Evolutionary conservation across 2,888 invertebrate species (phyloP), one percentile per base, ranked within the genome.

Genomic region (Drosophila colorata): DNA sequence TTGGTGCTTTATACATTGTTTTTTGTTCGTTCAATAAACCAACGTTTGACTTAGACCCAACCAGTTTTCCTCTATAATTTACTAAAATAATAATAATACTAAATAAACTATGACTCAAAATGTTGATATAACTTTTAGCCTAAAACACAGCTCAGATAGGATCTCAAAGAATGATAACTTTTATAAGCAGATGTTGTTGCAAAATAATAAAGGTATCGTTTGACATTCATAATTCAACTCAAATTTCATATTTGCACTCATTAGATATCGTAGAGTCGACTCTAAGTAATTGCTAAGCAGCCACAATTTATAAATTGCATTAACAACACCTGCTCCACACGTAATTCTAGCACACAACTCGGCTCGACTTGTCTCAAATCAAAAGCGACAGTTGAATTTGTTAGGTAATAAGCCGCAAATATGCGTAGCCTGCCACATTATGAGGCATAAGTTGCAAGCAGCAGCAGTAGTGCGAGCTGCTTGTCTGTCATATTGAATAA

Each of bases 401-500:
- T 77, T 74, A 74, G 53, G 53, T 68, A 71, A 75, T 75, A 75
- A 75, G 75, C 75, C 69, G 68, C 57, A 75, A 68, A 69, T 66
- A 74, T 68, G 71, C 70, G 60, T 69, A 70, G 57, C 65, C 66
- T 72, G 71, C 59, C 69, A 66, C 66, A 78, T 68, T 68, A 69
- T 79, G 66, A 43, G 65, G 35, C 74, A 74, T 74, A 74, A 68
- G 74, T 74, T 73, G 56, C 59, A 47, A 49, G 63, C 47, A n/a
- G n/a, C n/a, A n/a, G n/a, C n/a, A 33, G 25, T 25, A 58, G 53
- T 9, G 11, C 23, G 40, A 49, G 44, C 59, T 47, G 51, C 61
- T 57, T 64, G 81, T 60, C 76, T 84, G 85, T 84, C 85, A 82
- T 70, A 86, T 85, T 86, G 80, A 86, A 86, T 85, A 86, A 85